A percentile compares a stretch with the other conserved stretches of the same genome.
These are phyloP conservation scores for Sepioteuthis lessoniana DNA, from an alignment of 2,888 invertebrate species.

Conservation along the genomic window DNA sequence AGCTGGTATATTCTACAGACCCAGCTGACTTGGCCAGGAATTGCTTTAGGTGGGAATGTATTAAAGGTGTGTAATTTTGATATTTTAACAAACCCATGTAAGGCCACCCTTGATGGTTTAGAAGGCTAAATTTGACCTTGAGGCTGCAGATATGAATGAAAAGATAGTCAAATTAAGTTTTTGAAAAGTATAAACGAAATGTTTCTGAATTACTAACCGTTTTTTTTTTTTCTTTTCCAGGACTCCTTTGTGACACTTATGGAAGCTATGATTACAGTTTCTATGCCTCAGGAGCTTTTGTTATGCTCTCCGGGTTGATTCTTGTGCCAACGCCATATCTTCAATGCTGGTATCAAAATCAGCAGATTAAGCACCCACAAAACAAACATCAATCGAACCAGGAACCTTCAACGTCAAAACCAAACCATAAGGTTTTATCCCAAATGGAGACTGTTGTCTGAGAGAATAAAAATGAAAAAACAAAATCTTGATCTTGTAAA, in stretches of 20 bases:
- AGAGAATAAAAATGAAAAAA: background rate
- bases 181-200: too few relatives aligned
- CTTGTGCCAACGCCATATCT: slow-evolving; percentile 57
- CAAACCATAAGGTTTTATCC: background rate
- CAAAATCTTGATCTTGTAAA: background rate
- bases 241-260: slow-evolving; percentile 81
- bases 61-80: too few relatives aligned
- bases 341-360: background rate
- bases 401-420: slow-evolving; percentile 37
- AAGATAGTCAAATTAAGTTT: too few relatives aligned
- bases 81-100: too few relatives aligned
- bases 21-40: too few relatives aligned
- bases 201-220: background rate
- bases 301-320: slow-evolving; percentile 82
- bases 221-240: slow-evolving; percentile 62
- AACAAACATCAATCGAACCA: background rate
- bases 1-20: too few relatives aligned
- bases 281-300: slow-evolving; percentile 87
- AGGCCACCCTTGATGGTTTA: too few relatives aligned
- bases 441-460: slow-evolving; percentile 42
- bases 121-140: too few relatives aligned
- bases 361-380: background rate
- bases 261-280: slow-evolving; percentile 85
- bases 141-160: too few relatives aligned
- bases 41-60: too few relatives aligned